Percentiles rank a stretch among this genome's conserved stretches.
Evolutionary conservation across 2,888 invertebrate genomes (phyloP).

Genomic region (Limulus polyphemus): DNA sequence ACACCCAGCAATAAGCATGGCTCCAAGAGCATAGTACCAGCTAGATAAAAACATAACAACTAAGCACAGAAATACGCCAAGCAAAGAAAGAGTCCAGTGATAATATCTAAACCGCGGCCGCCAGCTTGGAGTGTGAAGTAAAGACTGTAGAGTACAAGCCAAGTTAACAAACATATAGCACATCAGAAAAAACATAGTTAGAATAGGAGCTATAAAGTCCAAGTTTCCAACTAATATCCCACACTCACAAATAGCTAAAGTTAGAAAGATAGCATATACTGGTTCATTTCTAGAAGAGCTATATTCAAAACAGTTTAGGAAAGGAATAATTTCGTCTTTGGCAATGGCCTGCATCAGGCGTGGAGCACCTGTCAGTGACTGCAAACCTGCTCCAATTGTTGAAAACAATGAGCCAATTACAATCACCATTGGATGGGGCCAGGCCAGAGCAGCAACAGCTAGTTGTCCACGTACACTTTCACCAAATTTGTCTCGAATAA

Average conservation of each 20-base stretch:
- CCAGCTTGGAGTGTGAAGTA: slow-evolving; percentile 94
- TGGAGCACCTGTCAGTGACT: slow-evolving; percentile 69
- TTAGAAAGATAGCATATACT: slow-evolving; percentile 79
- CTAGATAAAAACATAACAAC: slow-evolving; percentile 97
- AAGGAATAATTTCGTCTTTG: slow-evolving; percentile 93
- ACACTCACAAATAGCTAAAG: slow-evolving; percentile 37
- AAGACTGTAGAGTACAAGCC: slow-evolving; percentile 93
- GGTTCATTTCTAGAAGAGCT: slow-evolving; percentile 93
- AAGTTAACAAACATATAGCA: slow-evolving; percentile 99
- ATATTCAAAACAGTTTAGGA: slow-evolving; percentile 78
- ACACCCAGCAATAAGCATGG: slow-evolving; percentile 83
- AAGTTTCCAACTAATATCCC: slow-evolving; percentile 84
- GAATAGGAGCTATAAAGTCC: slow-evolving; percentile 87
- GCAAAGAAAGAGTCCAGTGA: slow-evolving; percentile 86
- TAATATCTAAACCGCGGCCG: slow-evolving; percentile 95
- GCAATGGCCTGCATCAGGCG: slow-evolving; percentile 76
- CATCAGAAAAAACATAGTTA: slow-evolving; percentile 99
- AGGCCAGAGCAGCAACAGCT: slow-evolving; percentile 83
- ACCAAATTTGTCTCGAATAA: slow-evolving; percentile 95
- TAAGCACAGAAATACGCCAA: slow-evolving; percentile 75
- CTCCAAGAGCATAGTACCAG: slow-evolving; percentile 87
- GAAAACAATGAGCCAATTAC: slow-evolving; percentile 96
- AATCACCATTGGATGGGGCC: slow-evolving; percentile 99
- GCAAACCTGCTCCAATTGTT: slow-evolving; percentile 93
- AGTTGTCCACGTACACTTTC: slow-evolving; percentile 89